A percentile compares a stretch with the other conserved stretches of the same genome.
Evolutionary conservation across 2,888 invertebrate genomes (phyloP).

Genomic region (Yponomeuta evonymella): DNA sequence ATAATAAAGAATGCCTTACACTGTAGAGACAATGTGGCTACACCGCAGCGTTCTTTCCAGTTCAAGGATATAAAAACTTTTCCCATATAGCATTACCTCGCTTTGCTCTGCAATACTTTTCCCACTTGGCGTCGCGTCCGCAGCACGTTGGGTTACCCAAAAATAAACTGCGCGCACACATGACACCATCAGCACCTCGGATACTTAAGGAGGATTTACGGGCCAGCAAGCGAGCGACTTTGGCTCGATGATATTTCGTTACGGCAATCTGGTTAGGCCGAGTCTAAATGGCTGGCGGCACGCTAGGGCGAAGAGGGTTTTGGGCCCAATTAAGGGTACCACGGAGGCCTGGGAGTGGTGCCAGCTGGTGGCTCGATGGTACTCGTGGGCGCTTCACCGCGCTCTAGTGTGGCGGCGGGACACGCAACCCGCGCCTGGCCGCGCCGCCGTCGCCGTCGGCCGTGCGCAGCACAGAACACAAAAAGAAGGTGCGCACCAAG

Average conservation of each 20-base stretch:
- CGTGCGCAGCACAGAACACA: not conserved
- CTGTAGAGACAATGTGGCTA: not conserved
- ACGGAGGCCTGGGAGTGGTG: conserved; percentile 67
- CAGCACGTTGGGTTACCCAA: conserved; percentile 38
- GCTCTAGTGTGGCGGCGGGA: conserved; percentile 7
- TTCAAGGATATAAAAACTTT: conserved; percentile 13
- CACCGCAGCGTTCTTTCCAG: not conserved
- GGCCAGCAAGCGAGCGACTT: conserved; percentile 37
- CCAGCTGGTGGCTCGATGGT: conserved; percentile 71
- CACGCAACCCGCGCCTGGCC: conserved; percentile 13
- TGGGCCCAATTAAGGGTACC: conserved; percentile 72
- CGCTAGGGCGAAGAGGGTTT: conserved; percentile 71
- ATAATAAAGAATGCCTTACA: not conserved
- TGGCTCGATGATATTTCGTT: conserved; percentile 64
- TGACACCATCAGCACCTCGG: conserved; percentile 48
- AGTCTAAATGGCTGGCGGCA: conserved; percentile 63
- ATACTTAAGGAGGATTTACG: conserved; percentile 51
- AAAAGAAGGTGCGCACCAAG: not conserved
- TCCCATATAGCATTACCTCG: not conserved
- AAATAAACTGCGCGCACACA: conserved; percentile 42
- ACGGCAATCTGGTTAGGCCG: conserved; percentile 71
- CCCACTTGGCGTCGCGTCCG: conserved; percentile 34
- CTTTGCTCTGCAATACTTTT: conserved; percentile 14
- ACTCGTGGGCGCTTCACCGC: conserved; percentile 57
- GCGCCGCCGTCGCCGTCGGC: not conserved